These are phyloP conservation scores for Brachyptera putata DNA, from an alignment of 2,888 invertebrate genomes.

Conservation along the genomic window DNA sequence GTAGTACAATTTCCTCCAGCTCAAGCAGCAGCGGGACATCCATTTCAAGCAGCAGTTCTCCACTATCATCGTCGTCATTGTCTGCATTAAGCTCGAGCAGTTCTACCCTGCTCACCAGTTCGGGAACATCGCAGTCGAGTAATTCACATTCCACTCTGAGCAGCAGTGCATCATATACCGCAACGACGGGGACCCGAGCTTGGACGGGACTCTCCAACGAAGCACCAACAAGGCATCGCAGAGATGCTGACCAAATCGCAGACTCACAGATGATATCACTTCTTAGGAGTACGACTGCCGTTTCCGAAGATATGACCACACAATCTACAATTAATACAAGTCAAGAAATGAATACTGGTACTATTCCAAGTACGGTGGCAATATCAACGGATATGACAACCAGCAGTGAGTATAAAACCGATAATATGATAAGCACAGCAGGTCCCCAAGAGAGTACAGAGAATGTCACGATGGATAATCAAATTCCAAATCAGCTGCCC, in stretches of 20 bases:
- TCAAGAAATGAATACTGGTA: conserved; percentile 27
- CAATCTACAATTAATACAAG: conserved; percentile 24
- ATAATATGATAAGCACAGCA: conserved; percentile 6
- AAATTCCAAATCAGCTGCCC: conserved; percentile 4
- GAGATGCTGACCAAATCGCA: conserved; percentile 35
- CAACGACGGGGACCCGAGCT: conserved; percentile 7
- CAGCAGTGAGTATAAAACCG: background rate
- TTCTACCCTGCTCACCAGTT: background rate
- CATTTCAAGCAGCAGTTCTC: background rate
- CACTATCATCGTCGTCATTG: background rate
- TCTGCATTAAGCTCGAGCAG: background rate
- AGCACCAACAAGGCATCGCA: conserved; percentile 36
- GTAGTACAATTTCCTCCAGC: background rate
- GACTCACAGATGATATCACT: conserved; percentile 35
- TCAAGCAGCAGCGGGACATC: conserved; percentile 3
- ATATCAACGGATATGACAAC: background rate
- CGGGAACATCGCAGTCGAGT: background rate
- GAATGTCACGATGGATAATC: background rate
- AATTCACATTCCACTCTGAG: background rate
- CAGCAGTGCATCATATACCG: conserved; percentile 12
- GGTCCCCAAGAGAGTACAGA: conserved; percentile 18
- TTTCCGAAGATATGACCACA: conserved; percentile 37
- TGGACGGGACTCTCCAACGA: conserved; percentile 23
- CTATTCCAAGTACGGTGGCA: background rate
- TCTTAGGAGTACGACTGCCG: conserved; percentile 27